Evolutionary conservation across 35 echinoderm and acorn worm species (phyloP).

Genomic region (Holothuria glaberrima): DNA sequence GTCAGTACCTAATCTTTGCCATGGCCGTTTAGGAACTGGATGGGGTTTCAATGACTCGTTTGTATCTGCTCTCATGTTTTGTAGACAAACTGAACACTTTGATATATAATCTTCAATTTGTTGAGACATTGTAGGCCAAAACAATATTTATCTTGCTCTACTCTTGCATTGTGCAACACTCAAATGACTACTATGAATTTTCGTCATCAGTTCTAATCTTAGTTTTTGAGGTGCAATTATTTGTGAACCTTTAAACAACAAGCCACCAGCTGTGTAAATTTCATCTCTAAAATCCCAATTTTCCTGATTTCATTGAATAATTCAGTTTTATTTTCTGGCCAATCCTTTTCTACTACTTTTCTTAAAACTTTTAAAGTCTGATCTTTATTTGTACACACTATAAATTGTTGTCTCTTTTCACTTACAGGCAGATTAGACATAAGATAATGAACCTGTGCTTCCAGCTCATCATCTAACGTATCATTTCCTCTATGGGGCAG

Average conservation of each 20-base stretch:
- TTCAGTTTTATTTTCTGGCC: constrained; percentile 40
- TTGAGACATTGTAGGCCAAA: constrained; percentile 21
- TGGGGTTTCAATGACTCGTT: no score
- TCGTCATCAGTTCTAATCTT: constrained; percentile 20
- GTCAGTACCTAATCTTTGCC: no score
- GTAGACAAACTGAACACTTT: neutral
- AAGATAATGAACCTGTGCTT: no score
- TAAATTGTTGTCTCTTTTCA: no score
- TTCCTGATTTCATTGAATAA: neutral
- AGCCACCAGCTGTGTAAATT: no score
- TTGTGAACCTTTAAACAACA: neutral
- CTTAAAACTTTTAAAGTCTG: no score
- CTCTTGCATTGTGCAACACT: constrained; percentile 43
- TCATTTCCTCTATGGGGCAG: no score
- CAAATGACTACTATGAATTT: constrained; percentile 54
- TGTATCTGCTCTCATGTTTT: no score
- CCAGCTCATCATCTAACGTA: no score
- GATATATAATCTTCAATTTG: constrained; percentile 33
- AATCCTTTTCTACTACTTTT: constrained; percentile 22
- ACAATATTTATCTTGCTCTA: neutral
- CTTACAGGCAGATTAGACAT: neutral
- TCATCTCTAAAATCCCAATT: constrained; percentile 57
- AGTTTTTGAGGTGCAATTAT: constrained; percentile 27
- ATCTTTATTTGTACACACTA: no score
- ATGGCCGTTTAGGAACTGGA: no score